phyloP scores from a whole-genome alignment of 2,797 vertebrate species.

The Sebastes flavidus region DNA sequence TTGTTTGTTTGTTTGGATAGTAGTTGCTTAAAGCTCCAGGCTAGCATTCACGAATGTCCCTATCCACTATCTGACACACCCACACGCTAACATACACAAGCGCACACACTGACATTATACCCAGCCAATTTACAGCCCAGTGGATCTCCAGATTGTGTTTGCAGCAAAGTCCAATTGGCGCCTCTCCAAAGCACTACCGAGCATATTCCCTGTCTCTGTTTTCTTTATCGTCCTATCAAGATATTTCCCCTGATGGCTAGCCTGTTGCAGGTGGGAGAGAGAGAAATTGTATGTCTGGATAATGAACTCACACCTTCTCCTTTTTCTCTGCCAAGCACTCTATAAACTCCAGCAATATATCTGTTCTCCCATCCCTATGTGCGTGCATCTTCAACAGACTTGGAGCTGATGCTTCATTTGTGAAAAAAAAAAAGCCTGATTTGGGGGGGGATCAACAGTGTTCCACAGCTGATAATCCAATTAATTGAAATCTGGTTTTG shows the following conservation, averaged over 20 bases:
- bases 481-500: constrained; percentile 65
- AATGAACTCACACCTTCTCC: constrained; percentile 66
- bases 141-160: constrained; percentile 77
- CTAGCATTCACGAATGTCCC: constrained; percentile 38
- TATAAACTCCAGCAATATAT: constrained; percentile 35
- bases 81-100: constrained; percentile 22
- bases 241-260: constrained; percentile 73
- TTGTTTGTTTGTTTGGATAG: constrained; percentile 30
- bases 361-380: constrained; percentile 9
- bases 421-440: neutral
- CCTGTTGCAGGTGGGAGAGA: constrained; percentile 61
- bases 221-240: constrained; percentile 75
- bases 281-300: constrained; percentile 63
- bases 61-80: constrained; percentile 43
- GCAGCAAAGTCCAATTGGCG: constrained; percentile 72
- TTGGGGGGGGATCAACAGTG: constrained; percentile 24
- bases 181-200: constrained; percentile 70
- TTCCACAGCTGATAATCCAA: constrained; percentile 55
- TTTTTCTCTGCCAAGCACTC: constrained; percentile 42
- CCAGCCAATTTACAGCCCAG: constrained; percentile 69
- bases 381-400: constrained; percentile 2
- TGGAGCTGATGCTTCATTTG: constrained; percentile 8
- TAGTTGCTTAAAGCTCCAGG: constrained; percentile 37
- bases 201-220: constrained; percentile 71
- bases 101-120: constrained; percentile 56